A percentile compares a stretch with the other conserved stretches of the same genome.
These are phyloP conservation scores for Paedocypris micromegethes DNA, from an alignment of 2,797 vertebrate genomes.

Conservation along the genomic window DNA sequence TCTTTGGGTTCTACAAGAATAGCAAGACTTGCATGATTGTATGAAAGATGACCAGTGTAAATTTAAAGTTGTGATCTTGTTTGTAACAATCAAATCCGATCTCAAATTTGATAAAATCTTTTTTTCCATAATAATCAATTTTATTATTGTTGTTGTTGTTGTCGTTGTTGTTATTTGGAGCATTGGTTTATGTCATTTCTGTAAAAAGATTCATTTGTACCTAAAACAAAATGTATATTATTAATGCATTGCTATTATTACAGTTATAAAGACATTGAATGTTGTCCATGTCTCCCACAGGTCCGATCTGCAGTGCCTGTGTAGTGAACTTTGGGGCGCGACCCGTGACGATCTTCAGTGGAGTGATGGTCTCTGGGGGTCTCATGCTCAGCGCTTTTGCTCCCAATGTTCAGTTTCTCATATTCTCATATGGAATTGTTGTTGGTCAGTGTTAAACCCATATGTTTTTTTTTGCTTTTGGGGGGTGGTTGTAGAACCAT, in stretches of 20 bases:
- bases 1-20: neutral
- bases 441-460: slow-evolving; percentile 69
- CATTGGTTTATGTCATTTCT: too few species aligned
- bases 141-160: too few species aligned
- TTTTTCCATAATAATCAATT: too few species aligned
- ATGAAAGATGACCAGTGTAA: neutral
- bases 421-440: slow-evolving; percentile 80
- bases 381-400: slow-evolving; percentile 83
- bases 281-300: slow-evolving; percentile 49
- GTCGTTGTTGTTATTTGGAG: too few species aligned
- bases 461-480: neutral
- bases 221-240: too few species aligned
- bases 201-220: too few species aligned
- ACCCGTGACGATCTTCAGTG: slow-evolving; percentile 80
- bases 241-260: too few species aligned
- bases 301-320: slow-evolving; percentile 80
- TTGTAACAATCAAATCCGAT: too few species aligned
- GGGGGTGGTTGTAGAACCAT: too few species aligned
- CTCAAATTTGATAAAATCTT: too few species aligned
- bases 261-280: neutral
- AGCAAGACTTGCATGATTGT: neutral
- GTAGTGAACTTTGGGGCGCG: slow-evolving; percentile 81
- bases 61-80: neutral
- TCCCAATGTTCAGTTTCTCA: slow-evolving; percentile 79
- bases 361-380: slow-evolving; percentile 80